Base-by-base conservation (phyloP, 2,113 vertebrate genomes). In the Scomber colias region DNA sequence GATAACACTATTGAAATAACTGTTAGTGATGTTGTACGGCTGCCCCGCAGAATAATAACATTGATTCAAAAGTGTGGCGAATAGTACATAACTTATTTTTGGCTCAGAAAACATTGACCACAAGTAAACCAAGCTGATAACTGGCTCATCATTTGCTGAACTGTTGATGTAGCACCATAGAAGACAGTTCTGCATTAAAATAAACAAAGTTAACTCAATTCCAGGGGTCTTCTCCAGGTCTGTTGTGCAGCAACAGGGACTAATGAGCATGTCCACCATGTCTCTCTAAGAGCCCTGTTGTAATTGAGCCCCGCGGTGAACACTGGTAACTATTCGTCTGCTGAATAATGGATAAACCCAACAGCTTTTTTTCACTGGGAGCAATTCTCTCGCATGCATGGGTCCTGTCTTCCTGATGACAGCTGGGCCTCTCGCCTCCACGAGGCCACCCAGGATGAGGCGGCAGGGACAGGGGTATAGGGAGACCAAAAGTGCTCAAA, bases 341-440 rank as follows among this genome's bases (percentile, higher is more conserved):
- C 85, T 93, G 71, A 92, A 92, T 92, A 89, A 94, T 92, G 67
- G 67, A 89, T 88, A 46, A 78, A 82, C 59, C 61, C 75, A 44
- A 54, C 70, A 88, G 81, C 73, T 77, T 87, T 87, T 21, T 40
- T 87, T 86, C 83, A 74, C 77, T 72, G 65, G 49, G 49, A 83
- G 87, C 70, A 2, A 76, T 79, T 88, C 75, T 87, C 65, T 78
- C n/a, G 46, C 73, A 78, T 85, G 84, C 77, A 74, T 75, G 82
- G 71, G 16, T 79, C 68, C 78, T 54, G 72, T 77, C 81, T 80
- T 61, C 49, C 55, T 16, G 24, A 65, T 82, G 86, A 88, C 84
- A 87, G 83, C 79, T 68, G 69, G 87, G 49, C 78, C 84, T 80
- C 62, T 72, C 15, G 6, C 50, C 74, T 81, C 63, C 50, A 65